These are phyloP conservation scores for Sturnira hondurensis DNA, from an alignment of 2,113 vertebrate species.

Conservation along the genomic window DNA sequence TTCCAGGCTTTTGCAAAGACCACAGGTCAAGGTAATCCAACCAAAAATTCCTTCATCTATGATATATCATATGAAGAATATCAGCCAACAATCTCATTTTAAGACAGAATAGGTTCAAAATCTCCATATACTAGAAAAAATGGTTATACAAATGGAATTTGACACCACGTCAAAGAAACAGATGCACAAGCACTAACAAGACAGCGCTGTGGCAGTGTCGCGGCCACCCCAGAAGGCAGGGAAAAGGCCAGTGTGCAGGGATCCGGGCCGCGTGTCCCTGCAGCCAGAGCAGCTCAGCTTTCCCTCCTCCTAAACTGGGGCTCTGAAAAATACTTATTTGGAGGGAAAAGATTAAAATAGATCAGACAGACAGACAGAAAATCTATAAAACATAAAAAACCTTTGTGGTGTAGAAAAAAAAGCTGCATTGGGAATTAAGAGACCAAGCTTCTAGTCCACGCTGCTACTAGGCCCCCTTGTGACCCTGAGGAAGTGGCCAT, in stretches of 20 bases:
- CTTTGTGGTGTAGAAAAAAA: not conserved
- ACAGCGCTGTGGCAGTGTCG: not conserved
- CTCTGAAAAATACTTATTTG: not conserved
- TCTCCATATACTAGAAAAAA: constrained; percentile 20
- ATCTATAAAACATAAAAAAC: not conserved
- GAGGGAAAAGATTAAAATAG: not conserved
- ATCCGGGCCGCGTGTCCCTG: too few species aligned
- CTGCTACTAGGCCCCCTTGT: not conserved
- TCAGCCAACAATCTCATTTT: not conserved
- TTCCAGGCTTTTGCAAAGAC: not conserved
- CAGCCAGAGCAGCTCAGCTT: not conserved
- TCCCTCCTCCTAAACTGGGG: not conserved
- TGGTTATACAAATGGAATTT: not conserved
- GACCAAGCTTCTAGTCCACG: not conserved
- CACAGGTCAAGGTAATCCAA: constrained; percentile 1
- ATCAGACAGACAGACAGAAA: not conserved
- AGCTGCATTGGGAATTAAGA: not conserved
- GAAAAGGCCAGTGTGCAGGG: not conserved
- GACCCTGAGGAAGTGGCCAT: not conserved
- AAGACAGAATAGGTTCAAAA: not conserved
- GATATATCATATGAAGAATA: not conserved
- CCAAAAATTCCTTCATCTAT: not conserved
- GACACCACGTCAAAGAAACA: not conserved
- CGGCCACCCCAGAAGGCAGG: not conserved
- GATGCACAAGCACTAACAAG: not conserved